Base-by-base conservation (phyloP, 2,888 invertebrate genomes). In the Phyto melanocephala region DNA sequence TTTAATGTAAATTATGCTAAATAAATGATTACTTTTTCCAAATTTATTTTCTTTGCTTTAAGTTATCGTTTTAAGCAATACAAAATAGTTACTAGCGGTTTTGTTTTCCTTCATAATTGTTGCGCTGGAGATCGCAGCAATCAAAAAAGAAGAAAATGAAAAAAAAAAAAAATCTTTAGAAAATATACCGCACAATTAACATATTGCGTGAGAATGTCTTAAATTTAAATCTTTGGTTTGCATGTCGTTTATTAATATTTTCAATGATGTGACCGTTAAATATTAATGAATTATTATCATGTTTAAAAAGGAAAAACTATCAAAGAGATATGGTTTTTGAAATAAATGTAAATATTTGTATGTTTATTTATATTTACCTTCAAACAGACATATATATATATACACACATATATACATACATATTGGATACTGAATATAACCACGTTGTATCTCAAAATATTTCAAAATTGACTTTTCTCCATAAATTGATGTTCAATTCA, bases 191-290 rank as follows among this genome's bases (percentile, higher is more conserved):
- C 67, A 28, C 65, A 50, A 52, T 68, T 68, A 24, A 40, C 40
- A 45, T 45, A 37, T 72, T 72, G 76, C 81, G 72, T 77, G 76
- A 72, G 62, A 77, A 72, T 60, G 68, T 52, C 20, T 76, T 67
- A 17, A 70, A 60, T 37, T 60, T n/a, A 76, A 80, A 71, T 67
- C 58, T 58, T 15, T 54, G 47, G n/a, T 45, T 80, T 67, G 76
- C 81, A 76, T 77, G 81, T 72, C 40, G 62, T 67, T 76, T 81
- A 77, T 72, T 77, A 52, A 67, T 77, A 65, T 76, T 81, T 72
- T 40, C 67, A 77, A 54, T 67, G 71, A 76, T 71, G 65, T 71
- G 58, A 60, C 79, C 60, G 72, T 72, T 72, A 67, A 65, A 58
- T 65, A 28, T 65, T 50, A 79, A 79, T 79, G 60, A 71, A 71